A percentile compares a stretch with the other conserved stretches of the same genome.
These are phyloP conservation scores for Rhopilema esculentum DNA, from an alignment of 30 jellyfish, hydroid and myxozoan genomes.

Conservation along the genomic window DNA sequence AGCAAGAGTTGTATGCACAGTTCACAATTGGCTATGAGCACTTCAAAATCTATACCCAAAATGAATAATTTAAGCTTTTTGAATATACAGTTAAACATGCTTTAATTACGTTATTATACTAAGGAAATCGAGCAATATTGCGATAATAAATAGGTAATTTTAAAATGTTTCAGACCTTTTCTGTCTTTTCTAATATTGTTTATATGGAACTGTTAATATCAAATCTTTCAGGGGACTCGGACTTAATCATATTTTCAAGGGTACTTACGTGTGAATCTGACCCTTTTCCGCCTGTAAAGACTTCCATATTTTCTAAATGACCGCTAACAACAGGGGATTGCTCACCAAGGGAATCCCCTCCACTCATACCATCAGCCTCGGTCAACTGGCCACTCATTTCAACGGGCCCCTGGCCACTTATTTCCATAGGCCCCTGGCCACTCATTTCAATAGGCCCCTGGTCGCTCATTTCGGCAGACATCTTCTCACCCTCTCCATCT, in stretches of 20 bases:
- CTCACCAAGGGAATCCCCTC: constrained; percentile 2
- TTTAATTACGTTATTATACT: constrained; percentile 48
- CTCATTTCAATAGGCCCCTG: background rate
- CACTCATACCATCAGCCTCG: constrained; percentile 2
- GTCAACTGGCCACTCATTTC: constrained; percentile 1
- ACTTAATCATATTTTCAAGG: background rate
- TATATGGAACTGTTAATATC: constrained; percentile 49
- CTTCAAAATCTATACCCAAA: constrained; percentile 45
- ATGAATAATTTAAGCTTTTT: constrained; percentile 65
- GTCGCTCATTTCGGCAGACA: background rate
- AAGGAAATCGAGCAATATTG: constrained; percentile 45
- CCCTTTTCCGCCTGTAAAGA: background rate
- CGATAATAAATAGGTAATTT: constrained; percentile 48
- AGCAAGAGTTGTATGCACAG: background rate
- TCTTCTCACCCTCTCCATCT: background rate
- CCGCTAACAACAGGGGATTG: background rate
- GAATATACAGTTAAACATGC: constrained; percentile 65
- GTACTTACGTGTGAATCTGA: constrained; percentile 27
- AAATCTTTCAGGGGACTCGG: constrained; percentile 31
- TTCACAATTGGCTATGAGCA: constrained; percentile 4
- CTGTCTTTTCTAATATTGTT: constrained; percentile 5
- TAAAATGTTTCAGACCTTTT: constrained; percentile 13
- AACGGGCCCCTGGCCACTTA: constrained; percentile 6
- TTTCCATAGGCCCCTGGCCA: background rate
- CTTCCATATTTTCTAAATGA: background rate